Percentiles rank a stretch among this genome's conserved stretches.
phyloP scores from a whole-genome alignment of 1,140 invertebrate species.

The Apis dorsata region DNA sequence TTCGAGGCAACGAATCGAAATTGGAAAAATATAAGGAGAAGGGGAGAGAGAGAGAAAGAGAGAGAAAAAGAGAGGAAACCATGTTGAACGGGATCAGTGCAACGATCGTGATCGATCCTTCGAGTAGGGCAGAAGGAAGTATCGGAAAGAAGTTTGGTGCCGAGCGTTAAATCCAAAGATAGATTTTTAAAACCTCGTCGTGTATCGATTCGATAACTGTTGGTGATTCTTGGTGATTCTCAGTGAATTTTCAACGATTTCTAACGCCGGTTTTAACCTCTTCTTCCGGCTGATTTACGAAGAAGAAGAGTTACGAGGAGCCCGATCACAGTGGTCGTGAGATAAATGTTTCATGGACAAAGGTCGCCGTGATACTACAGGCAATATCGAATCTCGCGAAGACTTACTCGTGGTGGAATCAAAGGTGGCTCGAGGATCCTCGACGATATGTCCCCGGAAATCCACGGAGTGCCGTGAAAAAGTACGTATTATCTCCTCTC shows the following conservation, averaged over 20 bases:
- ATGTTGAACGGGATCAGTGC: background rate
- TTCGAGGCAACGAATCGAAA: background rate
- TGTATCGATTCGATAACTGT: slow-evolving; percentile 11
- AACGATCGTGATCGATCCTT: background rate
- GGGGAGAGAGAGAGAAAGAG: too few species aligned
- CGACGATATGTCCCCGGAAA: slow-evolving; percentile 64
- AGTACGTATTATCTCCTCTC: slow-evolving; percentile 64
- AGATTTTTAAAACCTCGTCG: background rate
- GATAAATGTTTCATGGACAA: slow-evolving; percentile 67
- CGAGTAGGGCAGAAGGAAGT: background rate
- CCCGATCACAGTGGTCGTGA: slow-evolving; percentile 58
- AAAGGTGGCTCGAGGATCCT: slow-evolving; percentile 54
- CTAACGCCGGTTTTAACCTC: background rate
- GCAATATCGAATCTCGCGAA: slow-evolving; percentile 49
- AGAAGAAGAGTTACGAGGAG: background rate
- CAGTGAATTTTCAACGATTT: slow-evolving; percentile 46
- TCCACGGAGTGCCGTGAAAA: slow-evolving; percentile 64
- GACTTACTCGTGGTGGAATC: slow-evolving; percentile 48
- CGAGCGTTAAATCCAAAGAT: slow-evolving; percentile 14
- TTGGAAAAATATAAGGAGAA: background rate
- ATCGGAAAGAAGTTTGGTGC: background rate
- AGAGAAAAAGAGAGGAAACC: too few species aligned
- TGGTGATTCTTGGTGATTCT: slow-evolving; percentile 35
- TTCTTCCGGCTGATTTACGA: slow-evolving; percentile 14
- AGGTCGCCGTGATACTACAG: slow-evolving; percentile 37